These are phyloP conservation scores for Drosophila ustulata DNA, from an alignment of 2,888 invertebrate species.

Conservation along the genomic window DNA sequence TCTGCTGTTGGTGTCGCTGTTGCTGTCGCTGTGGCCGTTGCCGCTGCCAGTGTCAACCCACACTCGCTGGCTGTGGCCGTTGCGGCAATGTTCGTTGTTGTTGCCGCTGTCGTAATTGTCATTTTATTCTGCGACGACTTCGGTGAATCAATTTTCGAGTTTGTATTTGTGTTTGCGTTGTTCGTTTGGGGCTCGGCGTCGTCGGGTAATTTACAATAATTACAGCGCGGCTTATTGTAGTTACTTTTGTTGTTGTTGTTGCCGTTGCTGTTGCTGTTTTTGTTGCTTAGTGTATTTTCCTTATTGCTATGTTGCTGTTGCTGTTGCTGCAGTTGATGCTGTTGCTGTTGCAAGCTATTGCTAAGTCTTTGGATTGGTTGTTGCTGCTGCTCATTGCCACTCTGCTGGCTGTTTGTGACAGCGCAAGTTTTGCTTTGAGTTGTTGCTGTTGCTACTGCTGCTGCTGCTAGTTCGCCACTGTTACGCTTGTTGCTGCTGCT, in stretches of 20 bases:
- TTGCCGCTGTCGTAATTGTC: constrained; percentile 75
- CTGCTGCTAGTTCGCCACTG: constrained; percentile 41
- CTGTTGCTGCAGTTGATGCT: constrained; percentile 52
- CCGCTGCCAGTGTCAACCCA: constrained; percentile 70
- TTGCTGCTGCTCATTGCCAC: constrained; percentile 72
- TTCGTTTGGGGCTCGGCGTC: constrained; percentile 77
- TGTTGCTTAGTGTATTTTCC: constrained; percentile 76
- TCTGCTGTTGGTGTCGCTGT: constrained; percentile 40
- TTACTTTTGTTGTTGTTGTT: constrained; percentile 35
- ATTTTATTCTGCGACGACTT: constrained; percentile 77
- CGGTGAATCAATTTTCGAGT: constrained; percentile 77
- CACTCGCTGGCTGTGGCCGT: constrained; percentile 73
- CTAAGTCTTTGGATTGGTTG: constrained; percentile 83
- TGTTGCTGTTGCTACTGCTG: constrained; percentile 46
- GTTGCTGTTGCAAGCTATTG: constrained; percentile 72
- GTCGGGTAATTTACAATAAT: constrained; percentile 81
- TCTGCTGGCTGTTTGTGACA: constrained; percentile 72
- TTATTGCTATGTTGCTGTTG: constrained; percentile 75
- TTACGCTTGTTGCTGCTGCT: constrained; percentile 52
- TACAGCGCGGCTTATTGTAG: constrained; percentile 74
- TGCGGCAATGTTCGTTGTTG: constrained; percentile 62
- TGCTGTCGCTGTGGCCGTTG: constrained; percentile 45
- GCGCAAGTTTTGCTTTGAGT: constrained; percentile 72
- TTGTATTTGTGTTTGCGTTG: constrained; percentile 42
- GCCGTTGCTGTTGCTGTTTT: constrained; percentile 34